A percentile compares a stretch with the other conserved stretches of the same genome.
These are phyloP conservation scores for Drosophila formosana DNA, from an alignment of 2,888 invertebrate species.

Conservation along the genomic window DNA sequence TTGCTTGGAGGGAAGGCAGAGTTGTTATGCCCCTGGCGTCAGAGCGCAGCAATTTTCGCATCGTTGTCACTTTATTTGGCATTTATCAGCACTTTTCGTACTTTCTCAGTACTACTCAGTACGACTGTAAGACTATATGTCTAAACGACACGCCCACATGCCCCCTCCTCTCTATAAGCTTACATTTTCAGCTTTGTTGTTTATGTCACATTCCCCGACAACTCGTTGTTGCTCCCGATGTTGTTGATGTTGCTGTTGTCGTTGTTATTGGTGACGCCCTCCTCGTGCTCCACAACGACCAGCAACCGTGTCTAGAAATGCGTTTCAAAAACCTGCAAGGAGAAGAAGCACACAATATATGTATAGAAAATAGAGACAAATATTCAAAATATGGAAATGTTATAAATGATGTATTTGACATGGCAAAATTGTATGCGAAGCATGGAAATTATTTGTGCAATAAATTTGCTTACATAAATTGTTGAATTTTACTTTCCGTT, in stretches of 20 bases:
- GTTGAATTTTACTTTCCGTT: conserved; percentile 11
- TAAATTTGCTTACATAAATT: conserved; percentile 42
- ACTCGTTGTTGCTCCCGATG: conserved; percentile 9
- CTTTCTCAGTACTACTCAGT: conserved; percentile 17
- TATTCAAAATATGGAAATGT: conserved; percentile 17
- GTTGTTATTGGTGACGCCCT: conserved; percentile 1
- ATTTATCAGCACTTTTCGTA: conserved; percentile 68
- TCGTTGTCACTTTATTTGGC: conserved; percentile 78
- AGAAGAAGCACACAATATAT: conserved; percentile 15
- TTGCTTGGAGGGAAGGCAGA: conserved; percentile 53
- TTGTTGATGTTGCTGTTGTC: conserved; percentile 3
- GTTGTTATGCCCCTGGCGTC: conserved; percentile 23
- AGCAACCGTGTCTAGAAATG: conserved; percentile 69
- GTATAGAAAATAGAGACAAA: conserved; percentile 9
- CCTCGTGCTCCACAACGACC: conserved; percentile 10
- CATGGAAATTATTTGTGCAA: conserved; percentile 14
- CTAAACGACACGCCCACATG: conserved; percentile 17
- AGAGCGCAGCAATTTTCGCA: conserved; percentile 54
- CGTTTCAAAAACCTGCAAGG: conserved; percentile 79
- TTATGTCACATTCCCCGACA: conserved; percentile 44
- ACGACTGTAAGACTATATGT: conserved; percentile 6
- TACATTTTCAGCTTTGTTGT: conserved; percentile 25
- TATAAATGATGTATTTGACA: conserved; percentile 21
- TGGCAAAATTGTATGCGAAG: conserved; percentile 7
- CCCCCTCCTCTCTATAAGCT: conserved; percentile 13